Base-by-base conservation (phyloP, 2,797 vertebrate genomes). In the Discoglossus pictus region DNA sequence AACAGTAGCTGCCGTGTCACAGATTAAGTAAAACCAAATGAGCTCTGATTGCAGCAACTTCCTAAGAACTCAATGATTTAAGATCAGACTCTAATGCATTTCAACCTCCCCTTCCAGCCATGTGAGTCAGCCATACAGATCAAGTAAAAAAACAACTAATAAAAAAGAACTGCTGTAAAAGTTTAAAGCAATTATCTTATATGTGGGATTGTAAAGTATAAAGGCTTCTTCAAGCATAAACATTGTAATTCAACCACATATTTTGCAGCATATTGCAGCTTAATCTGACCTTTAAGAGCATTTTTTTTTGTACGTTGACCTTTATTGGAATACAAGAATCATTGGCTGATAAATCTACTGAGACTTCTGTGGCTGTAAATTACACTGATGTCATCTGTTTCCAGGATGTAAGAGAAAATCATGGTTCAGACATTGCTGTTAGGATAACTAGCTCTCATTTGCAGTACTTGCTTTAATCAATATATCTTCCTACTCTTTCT, bases 101-200 rank as follows among this genome's bases (percentile, higher is more conserved):
- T 55, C 51, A 61, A 0, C 71, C 72, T 78, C 64, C 73, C 64
- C 75, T 79, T 81, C 79, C 73, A 82, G 75, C 66, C 63, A 63
- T 10, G 46, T 82, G 80, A 84, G 75, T 84, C 83, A 83, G 73
- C 73, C 63, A 72, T 44, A n/a, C 42, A 64, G 73, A 81, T 27
- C 74, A 68, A 79, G 74, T 4, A 76, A 38, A 42, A 71, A 61
- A 34, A 75, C 61, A 55, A 69, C 63, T 62, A 51, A 60, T 53
- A 66, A 81, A 77, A 76, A 72, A 80, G 70, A 36, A 42, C 62
- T 68, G 62, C 68, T 67, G 60, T 78, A 82, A 81, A 81, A 79
- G 76, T 75, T 52, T 40, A 62, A 77, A 82, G 46, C 72, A 78
- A 83, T 80, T 79, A 79, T 79, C 80, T 70, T 82, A 76, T 76